phyloP scores from a whole-genome alignment of 2,888 invertebrate species.

The Thereva unica region DNA sequence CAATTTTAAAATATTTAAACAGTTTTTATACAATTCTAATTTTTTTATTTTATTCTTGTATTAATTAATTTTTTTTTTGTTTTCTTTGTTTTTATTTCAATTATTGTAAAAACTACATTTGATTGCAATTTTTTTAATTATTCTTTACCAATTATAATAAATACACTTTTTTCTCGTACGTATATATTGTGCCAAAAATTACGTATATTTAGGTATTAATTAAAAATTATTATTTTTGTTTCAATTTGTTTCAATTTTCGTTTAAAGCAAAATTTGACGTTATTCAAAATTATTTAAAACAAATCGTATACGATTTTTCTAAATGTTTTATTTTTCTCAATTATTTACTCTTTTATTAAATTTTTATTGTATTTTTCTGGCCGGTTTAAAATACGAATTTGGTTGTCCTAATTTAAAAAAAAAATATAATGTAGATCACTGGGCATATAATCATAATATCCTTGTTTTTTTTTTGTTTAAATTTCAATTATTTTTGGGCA shows the following conservation, averaged over 20 bases:
- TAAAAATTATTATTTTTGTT: conserved; percentile 11
- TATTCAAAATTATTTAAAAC: conserved; percentile 3
- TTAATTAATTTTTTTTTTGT: conserved; percentile 8
- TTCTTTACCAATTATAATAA: conserved; percentile 23
- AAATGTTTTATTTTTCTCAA: neutral
- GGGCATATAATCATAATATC: no score
- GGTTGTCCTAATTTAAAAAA: no score
- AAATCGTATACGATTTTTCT: conserved; percentile 15
- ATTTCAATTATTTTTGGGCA: no score
- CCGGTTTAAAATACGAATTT: conserved; percentile 2
- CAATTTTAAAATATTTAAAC: neutral
- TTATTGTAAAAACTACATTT: conserved; percentile 17
- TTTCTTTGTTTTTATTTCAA: conserved; percentile 28
- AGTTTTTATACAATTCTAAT: conserved; percentile 18
- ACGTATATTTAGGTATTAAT: conserved; percentile 24
- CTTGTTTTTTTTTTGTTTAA: no score
- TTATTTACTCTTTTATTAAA: neutral
- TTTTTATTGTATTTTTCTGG: neutral
- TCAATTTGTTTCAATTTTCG: no score
- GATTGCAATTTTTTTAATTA: conserved; percentile 17
- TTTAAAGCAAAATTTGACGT: conserved; percentile 3
- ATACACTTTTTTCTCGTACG: neutral
- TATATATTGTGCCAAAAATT: conserved; percentile 30
- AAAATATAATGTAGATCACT: no score
- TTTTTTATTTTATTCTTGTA: conserved; percentile 1